phyloP scores from a whole-genome alignment of 1,140 invertebrate genomes.

The Cheumatopsyche charites region DNA sequence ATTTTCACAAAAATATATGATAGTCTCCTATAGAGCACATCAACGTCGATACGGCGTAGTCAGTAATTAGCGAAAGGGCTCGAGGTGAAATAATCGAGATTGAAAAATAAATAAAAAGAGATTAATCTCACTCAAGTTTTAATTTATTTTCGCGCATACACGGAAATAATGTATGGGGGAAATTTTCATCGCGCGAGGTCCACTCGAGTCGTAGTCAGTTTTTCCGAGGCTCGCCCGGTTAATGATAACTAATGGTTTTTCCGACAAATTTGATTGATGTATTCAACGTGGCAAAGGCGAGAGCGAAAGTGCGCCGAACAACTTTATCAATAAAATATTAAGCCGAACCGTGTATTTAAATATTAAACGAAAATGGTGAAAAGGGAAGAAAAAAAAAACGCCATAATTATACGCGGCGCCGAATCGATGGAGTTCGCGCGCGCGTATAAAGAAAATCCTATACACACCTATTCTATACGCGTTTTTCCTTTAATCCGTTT shows the following conservation, averaged over 20 bases:
- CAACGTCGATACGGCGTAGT: too few relatives aligned
- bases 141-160: neutral
- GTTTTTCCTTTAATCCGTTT: too few relatives aligned
- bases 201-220: constrained; percentile 20
- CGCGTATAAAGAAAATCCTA: too few relatives aligned
- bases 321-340: constrained; percentile 20
- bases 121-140: constrained; percentile 21
- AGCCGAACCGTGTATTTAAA: neutral
- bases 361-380: too few relatives aligned
- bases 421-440: neutral
- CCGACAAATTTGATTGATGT: constrained; percentile 28
- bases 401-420: too few relatives aligned
- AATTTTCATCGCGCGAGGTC: neutral
- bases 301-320: constrained; percentile 15
- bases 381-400: too few relatives aligned
- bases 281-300: constrained; percentile 14
- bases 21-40: too few relatives aligned
- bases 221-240: constrained; percentile 2
- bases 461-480: too few relatives aligned
- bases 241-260: constrained; percentile 27
- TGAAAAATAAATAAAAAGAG: neutral
- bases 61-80: too few relatives aligned
- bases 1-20: too few relatives aligned
- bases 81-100: too few relatives aligned
- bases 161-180: neutral